Percentiles rank a stretch among this genome's conserved stretches.
phyloP scores from a whole-genome alignment of 2,888 invertebrate genomes.

The Arrhopalites spinosus region DNA sequence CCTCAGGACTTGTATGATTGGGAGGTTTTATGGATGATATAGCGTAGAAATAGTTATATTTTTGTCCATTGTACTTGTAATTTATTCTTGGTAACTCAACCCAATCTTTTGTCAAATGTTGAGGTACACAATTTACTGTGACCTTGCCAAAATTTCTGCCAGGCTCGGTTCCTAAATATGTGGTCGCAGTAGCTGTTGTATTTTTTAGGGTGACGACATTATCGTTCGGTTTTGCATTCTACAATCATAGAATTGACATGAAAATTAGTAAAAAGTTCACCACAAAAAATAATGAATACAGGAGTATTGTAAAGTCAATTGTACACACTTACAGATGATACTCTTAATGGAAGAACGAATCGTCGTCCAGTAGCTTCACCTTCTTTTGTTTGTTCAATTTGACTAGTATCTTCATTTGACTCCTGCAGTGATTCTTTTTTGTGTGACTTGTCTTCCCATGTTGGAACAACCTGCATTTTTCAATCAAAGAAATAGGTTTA shows the following conservation, averaged over 20 bases:
- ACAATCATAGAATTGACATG: background rate
- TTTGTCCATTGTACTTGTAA: constrained; percentile 60
- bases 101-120: constrained; percentile 55
- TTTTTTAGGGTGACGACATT: constrained; percentile 59
- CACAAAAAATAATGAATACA: too few relatives aligned
- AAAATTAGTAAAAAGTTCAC: too few relatives aligned
- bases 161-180: background rate
- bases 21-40: constrained; percentile 55
- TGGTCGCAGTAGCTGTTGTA: constrained; percentile 58
- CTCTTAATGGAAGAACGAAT: constrained; percentile 52
- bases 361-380: constrained; percentile 46
- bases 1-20: constrained; percentile 2
- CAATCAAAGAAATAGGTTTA: too few relatives aligned
- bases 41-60: constrained; percentile 63
- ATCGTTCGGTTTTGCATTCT: background rate
- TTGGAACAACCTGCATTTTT: constrained; percentile 20
- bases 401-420: too few relatives aligned
- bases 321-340: constrained; percentile 13
- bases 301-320: too few relatives aligned
- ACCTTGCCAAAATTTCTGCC: background rate
- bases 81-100: constrained; percentile 64
- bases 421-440: too few relatives aligned
- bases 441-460: background rate
- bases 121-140: constrained; percentile 32
- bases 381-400: background rate